These are phyloP conservation scores for Chrysolina haemoptera DNA, from an alignment of 2,888 invertebrate genomes.

Conservation along the genomic window DNA sequence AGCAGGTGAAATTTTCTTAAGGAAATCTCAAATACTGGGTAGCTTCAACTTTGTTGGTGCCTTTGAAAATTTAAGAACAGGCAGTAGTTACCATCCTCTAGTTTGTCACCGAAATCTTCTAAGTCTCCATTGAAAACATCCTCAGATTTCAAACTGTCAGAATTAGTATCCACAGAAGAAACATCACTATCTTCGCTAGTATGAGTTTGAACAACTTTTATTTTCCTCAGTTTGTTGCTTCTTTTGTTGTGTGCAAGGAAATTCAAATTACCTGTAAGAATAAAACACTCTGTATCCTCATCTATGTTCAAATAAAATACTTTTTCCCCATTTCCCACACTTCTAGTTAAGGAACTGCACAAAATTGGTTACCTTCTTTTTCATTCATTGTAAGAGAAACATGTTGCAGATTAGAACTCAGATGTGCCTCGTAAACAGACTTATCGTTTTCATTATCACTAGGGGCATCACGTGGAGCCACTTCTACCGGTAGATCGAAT, in stretches of 20 bases:
- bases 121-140: conserved; percentile 70
- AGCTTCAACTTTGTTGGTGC: not conserved
- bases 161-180: conserved; percentile 67
- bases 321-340: not conserved
- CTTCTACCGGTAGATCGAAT: conserved; percentile 74
- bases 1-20: no score
- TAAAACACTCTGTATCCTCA: not conserved
- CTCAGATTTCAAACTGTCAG: conserved; percentile 69
- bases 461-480: conserved; percentile 66
- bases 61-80: no score
- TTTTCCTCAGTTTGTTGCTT: conserved; percentile 67
- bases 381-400: conserved; percentile 70
- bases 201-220: conserved; percentile 64
- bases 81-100: conserved; percentile 52
- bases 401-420: conserved; percentile 71
- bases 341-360: not conserved
- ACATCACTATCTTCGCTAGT: conserved; percentile 65
- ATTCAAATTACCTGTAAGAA: conserved; percentile 65
- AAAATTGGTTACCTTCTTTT: conserved; percentile 65
- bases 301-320: no score
- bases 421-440: conserved; percentile 71
- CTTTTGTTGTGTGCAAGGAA: conserved; percentile 66
- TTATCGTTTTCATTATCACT: conserved; percentile 71
- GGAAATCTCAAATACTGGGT: not conserved
- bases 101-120: conserved; percentile 48